Evolutionary conservation across 2,113 vertebrate species (phyloP).

Genomic region (Benitochromis conjunctus): DNA sequence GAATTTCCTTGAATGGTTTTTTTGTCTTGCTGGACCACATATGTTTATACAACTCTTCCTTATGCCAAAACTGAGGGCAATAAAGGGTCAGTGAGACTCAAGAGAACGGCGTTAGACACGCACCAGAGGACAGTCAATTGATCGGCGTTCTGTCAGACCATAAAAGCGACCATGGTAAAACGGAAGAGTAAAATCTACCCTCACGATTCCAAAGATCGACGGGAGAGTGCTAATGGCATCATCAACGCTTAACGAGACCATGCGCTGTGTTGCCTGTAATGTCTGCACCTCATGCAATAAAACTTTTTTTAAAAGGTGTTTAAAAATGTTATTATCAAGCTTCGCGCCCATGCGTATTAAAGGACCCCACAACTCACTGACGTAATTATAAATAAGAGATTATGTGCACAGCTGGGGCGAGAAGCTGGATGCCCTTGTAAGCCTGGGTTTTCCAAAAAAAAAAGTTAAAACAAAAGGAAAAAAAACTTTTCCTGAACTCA

Average conservation of each 20-base stretch:
- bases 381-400: not conserved
- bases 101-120: constrained; percentile 26
- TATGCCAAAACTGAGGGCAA: constrained; percentile 34
- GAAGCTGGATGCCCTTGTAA: constrained; percentile 11
- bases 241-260: constrained; percentile 23
- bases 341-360: not conserved
- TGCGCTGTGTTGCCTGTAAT: not conserved
- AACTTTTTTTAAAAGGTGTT: constrained; percentile 37
- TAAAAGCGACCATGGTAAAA: constrained; percentile 50
- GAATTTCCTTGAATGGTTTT: constrained; percentile 26
- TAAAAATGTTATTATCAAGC: constrained; percentile 22
- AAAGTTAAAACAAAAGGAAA: not conserved
- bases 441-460: not conserved
- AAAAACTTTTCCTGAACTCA: constrained; percentile 16
- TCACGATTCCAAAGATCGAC: constrained; percentile 14
- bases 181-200: not conserved
- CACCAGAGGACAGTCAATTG: constrained; percentile 49
- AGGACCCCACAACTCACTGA: not conserved
- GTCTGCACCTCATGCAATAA: constrained; percentile 22
- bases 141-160: constrained; percentile 45
- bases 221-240: constrained; percentile 32
- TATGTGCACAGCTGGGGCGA: constrained; percentile 6
- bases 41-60: constrained; percentile 40
- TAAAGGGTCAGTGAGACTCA: constrained; percentile 50
- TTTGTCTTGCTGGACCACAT: not conserved